These are phyloP conservation scores for Paratilapia polleni DNA, from an alignment of 2,113 vertebrate genomes.

Conservation along the genomic window DNA sequence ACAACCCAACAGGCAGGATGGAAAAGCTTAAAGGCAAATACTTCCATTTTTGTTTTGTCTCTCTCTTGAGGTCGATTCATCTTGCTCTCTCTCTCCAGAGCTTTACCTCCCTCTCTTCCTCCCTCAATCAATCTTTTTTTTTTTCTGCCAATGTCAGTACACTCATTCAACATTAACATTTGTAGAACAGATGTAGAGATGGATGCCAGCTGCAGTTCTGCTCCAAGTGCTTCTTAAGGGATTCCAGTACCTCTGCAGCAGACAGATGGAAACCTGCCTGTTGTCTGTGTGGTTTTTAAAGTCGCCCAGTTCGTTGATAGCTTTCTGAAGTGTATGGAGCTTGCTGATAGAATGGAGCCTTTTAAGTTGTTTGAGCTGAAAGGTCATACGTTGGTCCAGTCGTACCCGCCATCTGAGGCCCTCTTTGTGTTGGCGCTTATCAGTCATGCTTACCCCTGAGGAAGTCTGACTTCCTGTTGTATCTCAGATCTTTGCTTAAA, in stretches of 20 bases:
- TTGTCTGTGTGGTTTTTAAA: not conserved
- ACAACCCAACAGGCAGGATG: not conserved
- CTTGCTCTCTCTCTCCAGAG: not conserved
- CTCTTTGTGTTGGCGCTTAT: constrained; percentile 34
- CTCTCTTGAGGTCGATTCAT: not conserved
- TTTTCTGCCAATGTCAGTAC: not conserved
- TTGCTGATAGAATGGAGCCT: constrained; percentile 27
- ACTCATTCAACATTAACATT: constrained; percentile 35
- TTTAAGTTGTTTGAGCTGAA: constrained; percentile 40
- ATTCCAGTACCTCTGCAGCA: not conserved
- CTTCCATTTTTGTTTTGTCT: constrained; percentile 1
- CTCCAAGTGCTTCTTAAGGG: constrained; percentile 1
- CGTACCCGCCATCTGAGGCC: not conserved
- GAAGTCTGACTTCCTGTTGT: constrained; percentile 49
- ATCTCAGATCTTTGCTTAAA: constrained; percentile 30
- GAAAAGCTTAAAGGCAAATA: constrained; percentile 14
- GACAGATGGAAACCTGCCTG: not conserved
- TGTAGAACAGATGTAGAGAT: constrained; percentile 58
- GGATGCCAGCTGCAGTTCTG: constrained; percentile 34
- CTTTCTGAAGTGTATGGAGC: not conserved
- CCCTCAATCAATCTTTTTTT: not conserved
- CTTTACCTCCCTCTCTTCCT: not conserved
- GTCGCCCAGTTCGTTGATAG: not conserved
- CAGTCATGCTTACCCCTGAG: constrained; percentile 35
- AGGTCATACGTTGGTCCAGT: constrained; percentile 7